Percentiles rank a stretch among this genome's conserved stretches.
These are phyloP conservation scores for Trichogramma dendrolimi DNA, from an alignment of 2,888 invertebrate genomes.

Conservation along the genomic window DNA sequence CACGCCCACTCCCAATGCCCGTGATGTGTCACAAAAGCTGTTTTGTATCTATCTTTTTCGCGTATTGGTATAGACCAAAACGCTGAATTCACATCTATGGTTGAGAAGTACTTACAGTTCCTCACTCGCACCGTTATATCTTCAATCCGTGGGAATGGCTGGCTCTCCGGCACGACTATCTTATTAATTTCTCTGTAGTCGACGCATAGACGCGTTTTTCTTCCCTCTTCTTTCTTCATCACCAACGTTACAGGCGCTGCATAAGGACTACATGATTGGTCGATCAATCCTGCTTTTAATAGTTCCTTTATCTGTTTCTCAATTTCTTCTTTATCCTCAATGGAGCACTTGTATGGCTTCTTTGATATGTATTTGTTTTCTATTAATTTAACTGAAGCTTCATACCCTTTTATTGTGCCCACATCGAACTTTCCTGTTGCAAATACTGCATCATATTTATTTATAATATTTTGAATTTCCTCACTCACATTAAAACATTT, in stretches of 20 bases:
- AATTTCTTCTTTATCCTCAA: constrained; percentile 31
- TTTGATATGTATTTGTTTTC: constrained; percentile 26
- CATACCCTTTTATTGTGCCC: constrained; percentile 23
- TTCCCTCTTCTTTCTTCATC: constrained; percentile 36
- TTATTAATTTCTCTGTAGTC: constrained; percentile 37
- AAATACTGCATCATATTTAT: constrained; percentile 26
- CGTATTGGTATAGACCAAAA: constrained; percentile 29
- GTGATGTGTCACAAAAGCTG: too few species aligned
- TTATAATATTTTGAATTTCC: constrained; percentile 3
- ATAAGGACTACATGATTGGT: constrained; percentile 34
- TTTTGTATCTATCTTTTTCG: too few species aligned
- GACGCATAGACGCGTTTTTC: constrained; percentile 38
- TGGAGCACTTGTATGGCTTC: constrained; percentile 29
- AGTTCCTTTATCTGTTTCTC: constrained; percentile 29
- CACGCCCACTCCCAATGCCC: too few species aligned
- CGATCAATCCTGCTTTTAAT: constrained; percentile 32
- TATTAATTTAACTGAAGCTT: constrained; percentile 24
- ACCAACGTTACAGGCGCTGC: constrained; percentile 34
- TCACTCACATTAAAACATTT: background rate
- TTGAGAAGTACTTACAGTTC: too few species aligned
- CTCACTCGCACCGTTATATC: constrained; percentile 24
- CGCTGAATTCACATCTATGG: too few species aligned
- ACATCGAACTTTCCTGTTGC: constrained; percentile 27
- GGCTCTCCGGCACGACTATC: constrained; percentile 27
- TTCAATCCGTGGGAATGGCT: constrained; percentile 29